Percentiles rank a stretch among this genome's conserved stretches.
Evolutionary conservation across 2,797 vertebrate genomes (phyloP).

Genomic region (Chromis chromis): DNA sequence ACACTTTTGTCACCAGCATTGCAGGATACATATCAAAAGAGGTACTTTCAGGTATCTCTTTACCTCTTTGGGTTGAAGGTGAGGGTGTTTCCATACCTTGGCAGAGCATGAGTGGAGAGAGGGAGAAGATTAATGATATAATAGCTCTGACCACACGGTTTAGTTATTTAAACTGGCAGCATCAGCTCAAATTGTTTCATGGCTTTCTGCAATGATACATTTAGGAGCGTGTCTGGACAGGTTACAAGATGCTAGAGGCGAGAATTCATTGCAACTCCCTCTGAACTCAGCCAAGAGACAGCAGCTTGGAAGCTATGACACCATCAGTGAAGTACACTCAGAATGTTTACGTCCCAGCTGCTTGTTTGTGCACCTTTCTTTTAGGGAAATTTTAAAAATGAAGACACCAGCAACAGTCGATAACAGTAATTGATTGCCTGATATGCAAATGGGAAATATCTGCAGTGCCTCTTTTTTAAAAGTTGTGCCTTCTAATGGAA

Average conservation of each 20-base stretch:
- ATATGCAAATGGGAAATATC: slow-evolving; percentile 1
- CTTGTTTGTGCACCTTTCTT: slow-evolving; percentile 71
- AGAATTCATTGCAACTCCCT: slow-evolving; percentile 77
- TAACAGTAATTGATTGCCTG: slow-evolving; percentile 19
- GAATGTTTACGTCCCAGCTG: slow-evolving; percentile 71
- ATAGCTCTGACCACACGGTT: slow-evolving; percentile 86
- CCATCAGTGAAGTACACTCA: slow-evolving; percentile 74
- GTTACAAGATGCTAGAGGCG: slow-evolving; percentile 75
- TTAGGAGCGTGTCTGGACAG: slow-evolving; percentile 83
- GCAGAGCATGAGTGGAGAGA: slow-evolving; percentile 77
- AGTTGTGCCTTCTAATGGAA: background rate
- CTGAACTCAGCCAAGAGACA: slow-evolving; percentile 77
- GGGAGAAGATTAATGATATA: slow-evolving; percentile 86
- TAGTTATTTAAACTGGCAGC: slow-evolving; percentile 89
- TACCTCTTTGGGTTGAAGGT: slow-evolving; percentile 76
- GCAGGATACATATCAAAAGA: slow-evolving; percentile 80
- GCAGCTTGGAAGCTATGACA: slow-evolving; percentile 80
- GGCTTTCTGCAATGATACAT: slow-evolving; percentile 88
- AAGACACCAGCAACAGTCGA: background rate
- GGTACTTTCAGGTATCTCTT: slow-evolving; percentile 79
- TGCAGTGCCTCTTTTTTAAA: slow-evolving; percentile 10
- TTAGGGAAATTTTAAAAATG: slow-evolving; percentile 17
- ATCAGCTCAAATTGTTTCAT: slow-evolving; percentile 89
- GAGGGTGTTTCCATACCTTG: slow-evolving; percentile 83
- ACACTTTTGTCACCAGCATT: slow-evolving; percentile 74